Evolutionary conservation across 1,140 invertebrate species (phyloP), one percentile per base, ranked within the genome.

Genomic region (Papilio xuthus): DNA sequence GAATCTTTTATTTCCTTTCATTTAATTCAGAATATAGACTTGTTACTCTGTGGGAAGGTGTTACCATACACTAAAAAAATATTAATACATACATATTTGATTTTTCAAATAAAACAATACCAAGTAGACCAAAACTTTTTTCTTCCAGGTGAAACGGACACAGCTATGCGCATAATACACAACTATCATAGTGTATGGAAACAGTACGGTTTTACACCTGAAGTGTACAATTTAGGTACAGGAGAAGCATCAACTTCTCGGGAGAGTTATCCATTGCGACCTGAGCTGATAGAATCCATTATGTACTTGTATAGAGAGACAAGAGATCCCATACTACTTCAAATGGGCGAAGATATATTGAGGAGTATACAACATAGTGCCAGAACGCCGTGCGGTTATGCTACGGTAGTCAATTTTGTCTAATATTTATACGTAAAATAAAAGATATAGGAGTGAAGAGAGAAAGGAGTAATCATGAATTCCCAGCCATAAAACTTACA

Each of bases 301-400:
- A 98, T 99, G 98, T 99, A 99, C 91, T 91, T 99, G 13, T 99
- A 99, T 88, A 94, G 97, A 87, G 98, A 98, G 0, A 99, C 99
- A 0, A 96, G 96, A 63, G 99, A 99, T 94, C 98, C 98, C 6
- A 97, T 96, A 89, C 94, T 99, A 79, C 94, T 99, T 60, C 96
- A 98, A 91, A 96, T 99, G 85, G 98, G 98, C 0, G 96, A 98
- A 80, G 97, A 98, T 92, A 97, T 99, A 79, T 89, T 99, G 23
- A 96, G 97, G 86, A 97, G 97, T 82, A 97, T 99, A 81, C 96
- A 98, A 85, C 96, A 98, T 85, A 98, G 97, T 90, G 97, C 98
- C 0, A 96, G 96, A 89, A 99, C 99, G 0, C 96, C 96, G 1
- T 99, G 99, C 94, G 99, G 99, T 10, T 99, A 99, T 96, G 99